Evolutionary conservation across 2,113 vertebrate species (phyloP).

Genomic region (Collichthys lucidus): DNA sequence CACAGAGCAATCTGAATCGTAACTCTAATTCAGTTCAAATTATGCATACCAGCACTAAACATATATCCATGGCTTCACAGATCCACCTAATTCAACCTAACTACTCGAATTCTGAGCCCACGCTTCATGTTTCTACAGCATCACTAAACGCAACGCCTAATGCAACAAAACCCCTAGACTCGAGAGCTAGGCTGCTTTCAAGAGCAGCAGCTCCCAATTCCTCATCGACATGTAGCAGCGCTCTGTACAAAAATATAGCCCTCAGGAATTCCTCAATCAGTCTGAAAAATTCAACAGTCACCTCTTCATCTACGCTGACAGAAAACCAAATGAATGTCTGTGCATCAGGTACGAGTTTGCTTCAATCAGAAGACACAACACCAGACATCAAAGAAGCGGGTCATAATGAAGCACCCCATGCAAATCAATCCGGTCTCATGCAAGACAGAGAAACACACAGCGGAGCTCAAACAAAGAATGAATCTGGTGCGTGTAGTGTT

Average conservation of each 20-base stretch:
- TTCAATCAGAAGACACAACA: conserved; percentile 39
- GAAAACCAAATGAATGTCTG: conserved; percentile 39
- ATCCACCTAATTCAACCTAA: background rate
- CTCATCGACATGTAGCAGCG: background rate
- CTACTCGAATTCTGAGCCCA: conserved; percentile 45
- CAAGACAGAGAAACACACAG: conserved; percentile 7
- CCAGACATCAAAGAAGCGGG: conserved; percentile 9
- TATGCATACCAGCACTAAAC: background rate
- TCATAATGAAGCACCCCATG: background rate
- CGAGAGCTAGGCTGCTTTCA: background rate
- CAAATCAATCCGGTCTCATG: background rate
- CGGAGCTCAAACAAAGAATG: conserved; percentile 10
- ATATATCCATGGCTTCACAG: background rate
- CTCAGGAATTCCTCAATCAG: conserved; percentile 45
- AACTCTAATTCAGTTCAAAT: conserved; percentile 30
- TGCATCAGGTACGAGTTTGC: conserved; percentile 29
- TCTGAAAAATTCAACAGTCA: conserved; percentile 12
- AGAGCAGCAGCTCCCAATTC: conserved; percentile 24
- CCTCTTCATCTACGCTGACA: conserved; percentile 3
- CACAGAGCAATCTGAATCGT: conserved; percentile 11
- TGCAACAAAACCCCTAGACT: conserved; percentile 23
- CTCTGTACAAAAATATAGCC: conserved; percentile 24
- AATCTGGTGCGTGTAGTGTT: background rate
- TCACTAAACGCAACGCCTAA: conserved; percentile 11
- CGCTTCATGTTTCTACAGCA: conserved; percentile 16